Evolutionary conservation across 2,113 vertebrate species (phyloP).

Genomic region (Prolemur simus): DNA sequence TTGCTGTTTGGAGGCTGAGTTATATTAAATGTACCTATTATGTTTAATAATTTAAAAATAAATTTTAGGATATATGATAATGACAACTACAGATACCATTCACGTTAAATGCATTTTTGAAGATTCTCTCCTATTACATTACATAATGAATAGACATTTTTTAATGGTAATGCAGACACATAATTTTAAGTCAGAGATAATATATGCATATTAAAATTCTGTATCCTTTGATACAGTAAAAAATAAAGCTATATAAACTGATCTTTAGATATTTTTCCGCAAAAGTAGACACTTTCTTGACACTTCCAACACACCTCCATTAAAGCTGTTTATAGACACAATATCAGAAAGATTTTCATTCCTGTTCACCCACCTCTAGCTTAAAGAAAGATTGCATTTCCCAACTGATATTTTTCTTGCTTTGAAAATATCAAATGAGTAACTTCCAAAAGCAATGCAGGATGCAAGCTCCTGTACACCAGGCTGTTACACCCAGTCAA

Average conservation of each 20-base stretch:
- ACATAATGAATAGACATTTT: slow-evolving; percentile 67
- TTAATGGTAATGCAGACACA: slow-evolving; percentile 67
- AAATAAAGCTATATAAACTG: slow-evolving; percentile 85
- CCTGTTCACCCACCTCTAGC: too few species aligned
- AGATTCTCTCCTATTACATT: slow-evolving; percentile 81
- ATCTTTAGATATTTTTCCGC: slow-evolving; percentile 81
- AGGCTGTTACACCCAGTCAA: slow-evolving; percentile 54
- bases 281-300: slow-evolving; percentile 82
- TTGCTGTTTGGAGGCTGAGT: slow-evolving; percentile 81
- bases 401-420: slow-evolving; percentile 42
- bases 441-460: slow-evolving; percentile 69
- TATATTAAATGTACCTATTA: slow-evolving; percentile 79
- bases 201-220: slow-evolving; percentile 73
- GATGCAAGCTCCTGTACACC: slow-evolving; percentile 65
- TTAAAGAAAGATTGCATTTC: too few species aligned
- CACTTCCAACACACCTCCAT: slow-evolving; percentile 75
- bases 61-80: slow-evolving; percentile 78
- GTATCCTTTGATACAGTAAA: slow-evolving; percentile 75
- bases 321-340: slow-evolving; percentile 82
- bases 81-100: slow-evolving; percentile 73
- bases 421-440: slow-evolving; percentile 73
- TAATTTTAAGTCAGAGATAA: slow-evolving; percentile 69
- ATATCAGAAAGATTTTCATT: too few species aligned
- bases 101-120: slow-evolving; percentile 76
- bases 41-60: slow-evolving; percentile 80